phyloP scores from a whole-genome alignment of 1,140 invertebrate species.

The Nephila pilipes region DNA sequence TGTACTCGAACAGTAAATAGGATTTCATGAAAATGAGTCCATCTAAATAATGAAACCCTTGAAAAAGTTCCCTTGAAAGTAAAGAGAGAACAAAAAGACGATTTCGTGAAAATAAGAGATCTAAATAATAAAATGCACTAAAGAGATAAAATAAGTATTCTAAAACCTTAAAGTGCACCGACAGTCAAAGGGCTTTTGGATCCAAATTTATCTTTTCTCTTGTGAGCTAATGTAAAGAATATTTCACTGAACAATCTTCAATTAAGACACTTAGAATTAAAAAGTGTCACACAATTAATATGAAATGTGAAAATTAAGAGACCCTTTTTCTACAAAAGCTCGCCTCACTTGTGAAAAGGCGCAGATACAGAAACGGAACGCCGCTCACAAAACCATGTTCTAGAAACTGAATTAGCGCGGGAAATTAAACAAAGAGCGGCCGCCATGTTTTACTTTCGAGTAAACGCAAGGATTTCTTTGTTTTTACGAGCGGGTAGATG shows the following conservation, averaged over 20 bases:
- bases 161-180: no score
- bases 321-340: background rate
- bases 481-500: background rate
- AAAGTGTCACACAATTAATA: background rate
- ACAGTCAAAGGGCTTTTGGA: background rate
- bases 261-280: background rate
- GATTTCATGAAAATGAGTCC: no score
- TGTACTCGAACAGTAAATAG: no score
- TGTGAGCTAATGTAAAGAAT: background rate
- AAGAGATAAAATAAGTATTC: no score
- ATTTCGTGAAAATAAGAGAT: no score
- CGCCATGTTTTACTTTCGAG: conserved; percentile 4
- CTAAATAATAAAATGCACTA: no score
- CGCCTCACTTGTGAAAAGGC: background rate
- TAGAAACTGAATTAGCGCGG: conserved; percentile 33
- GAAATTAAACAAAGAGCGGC: conserved; percentile 39
- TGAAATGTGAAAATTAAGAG: background rate
- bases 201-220: background rate
- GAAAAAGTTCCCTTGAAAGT: no score
- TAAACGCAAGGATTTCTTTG: background rate
- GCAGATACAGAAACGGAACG: background rate
- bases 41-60: no score
- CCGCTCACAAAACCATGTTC: background rate
- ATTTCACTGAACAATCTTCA: background rate
- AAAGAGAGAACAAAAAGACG: no score